Conservation (phyloP, 2,888 invertebrate species). For the Eupithecia dodoneata region DNA sequence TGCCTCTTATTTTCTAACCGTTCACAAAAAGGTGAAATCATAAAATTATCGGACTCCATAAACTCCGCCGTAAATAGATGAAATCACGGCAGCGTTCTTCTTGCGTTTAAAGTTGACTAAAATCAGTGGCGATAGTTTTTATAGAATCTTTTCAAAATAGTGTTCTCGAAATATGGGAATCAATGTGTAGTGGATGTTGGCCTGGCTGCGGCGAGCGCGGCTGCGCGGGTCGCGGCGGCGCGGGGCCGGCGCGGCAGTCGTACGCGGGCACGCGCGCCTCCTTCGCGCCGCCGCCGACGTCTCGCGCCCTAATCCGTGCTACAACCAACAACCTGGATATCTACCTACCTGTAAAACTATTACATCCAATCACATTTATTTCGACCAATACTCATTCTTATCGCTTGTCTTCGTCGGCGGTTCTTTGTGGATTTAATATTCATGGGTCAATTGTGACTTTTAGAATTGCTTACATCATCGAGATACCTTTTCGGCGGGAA, state of each 20-base stretch:
- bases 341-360: slow-evolving; percentile 32
- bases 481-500: slow-evolving; percentile 75
- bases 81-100: neutral
- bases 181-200: slow-evolving; percentile 52
- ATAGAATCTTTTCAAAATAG: slow-evolving; percentile 34
- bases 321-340: slow-evolving; percentile 52
- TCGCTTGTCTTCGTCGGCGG: slow-evolving; percentile 17
- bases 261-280: slow-evolving; percentile 79
- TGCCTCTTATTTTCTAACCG: neutral
- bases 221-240: slow-evolving; percentile 54
- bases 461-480: slow-evolving; percentile 76
- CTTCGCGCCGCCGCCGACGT: slow-evolving; percentile 70
- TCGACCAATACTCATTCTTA: slow-evolving; percentile 16
- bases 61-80: neutral
- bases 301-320: slow-evolving; percentile 52
- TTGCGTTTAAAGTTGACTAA: slow-evolving; percentile 1
- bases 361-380: slow-evolving; percentile 8
- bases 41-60: neutral
- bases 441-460: slow-evolving; percentile 72
- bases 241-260: slow-evolving; percentile 64
- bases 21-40: neutral
- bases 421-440: slow-evolving; percentile 57
- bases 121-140: slow-evolving; percentile 27
- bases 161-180: slow-evolving; percentile 48
- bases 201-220: slow-evolving; percentile 51